phyloP scores from a whole-genome alignment of 1,140 invertebrate species.

The Drosophila arawakana region DNA sequence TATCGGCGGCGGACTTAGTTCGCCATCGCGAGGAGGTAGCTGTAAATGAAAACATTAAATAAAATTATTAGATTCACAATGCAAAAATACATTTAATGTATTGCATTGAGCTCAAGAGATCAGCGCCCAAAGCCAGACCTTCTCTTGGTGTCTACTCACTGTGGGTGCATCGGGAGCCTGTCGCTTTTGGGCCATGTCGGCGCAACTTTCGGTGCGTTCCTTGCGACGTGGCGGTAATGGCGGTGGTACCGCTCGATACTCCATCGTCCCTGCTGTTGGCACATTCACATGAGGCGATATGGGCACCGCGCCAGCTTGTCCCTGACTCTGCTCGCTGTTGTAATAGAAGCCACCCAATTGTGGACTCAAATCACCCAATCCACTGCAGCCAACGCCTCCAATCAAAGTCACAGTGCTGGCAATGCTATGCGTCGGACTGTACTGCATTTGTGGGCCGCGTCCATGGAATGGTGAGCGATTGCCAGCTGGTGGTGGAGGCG shows the following conservation, averaged over 20 bases:
- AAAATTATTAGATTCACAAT: not conserved
- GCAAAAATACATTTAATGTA: not conserved
- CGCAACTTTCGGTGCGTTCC: constrained; percentile 79
- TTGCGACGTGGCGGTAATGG: constrained; percentile 80
- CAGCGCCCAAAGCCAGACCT: too few species aligned
- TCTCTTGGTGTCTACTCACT: constrained; percentile 48
- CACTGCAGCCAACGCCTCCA: constrained; percentile 4
- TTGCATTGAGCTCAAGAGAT: too few species aligned
- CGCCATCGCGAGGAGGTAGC: constrained; percentile 82
- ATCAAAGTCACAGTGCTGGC: constrained; percentile 66
- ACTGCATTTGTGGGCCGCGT: constrained; percentile 52
- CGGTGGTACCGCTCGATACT: constrained; percentile 77
- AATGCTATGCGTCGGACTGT: constrained; percentile 74
- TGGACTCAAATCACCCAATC: constrained; percentile 60
- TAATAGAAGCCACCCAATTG: constrained; percentile 67
- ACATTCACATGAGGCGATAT: constrained; percentile 84
- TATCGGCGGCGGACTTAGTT: constrained; percentile 82
- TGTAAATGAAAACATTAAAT: constrained; percentile 23
- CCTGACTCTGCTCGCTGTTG: constrained; percentile 55
- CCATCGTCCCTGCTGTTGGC: constrained; percentile 69
- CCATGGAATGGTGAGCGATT: constrained; percentile 82
- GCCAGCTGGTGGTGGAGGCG: constrained; percentile 26
- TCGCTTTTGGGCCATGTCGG: constrained; percentile 79
- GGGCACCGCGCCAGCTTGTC: constrained; percentile 62
- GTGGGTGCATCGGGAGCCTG: constrained; percentile 84